Conservation (phyloP, 1,140 invertebrate genomes). For the Drosophila subpulchrella region DNA sequence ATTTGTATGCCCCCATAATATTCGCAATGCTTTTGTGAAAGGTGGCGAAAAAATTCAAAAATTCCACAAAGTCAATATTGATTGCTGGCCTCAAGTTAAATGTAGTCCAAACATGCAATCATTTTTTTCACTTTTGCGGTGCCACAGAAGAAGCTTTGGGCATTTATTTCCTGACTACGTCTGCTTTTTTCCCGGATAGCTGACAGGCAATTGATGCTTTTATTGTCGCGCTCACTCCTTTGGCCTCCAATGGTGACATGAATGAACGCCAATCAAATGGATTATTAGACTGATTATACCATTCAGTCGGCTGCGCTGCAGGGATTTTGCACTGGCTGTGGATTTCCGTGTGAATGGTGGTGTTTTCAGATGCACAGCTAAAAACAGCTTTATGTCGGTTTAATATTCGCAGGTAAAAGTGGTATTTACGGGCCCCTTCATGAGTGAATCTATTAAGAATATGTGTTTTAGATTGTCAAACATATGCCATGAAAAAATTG, state of each 20-base stretch:
- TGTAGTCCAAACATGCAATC: not conserved
- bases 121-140: not conserved
- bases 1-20: no score
- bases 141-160: no score
- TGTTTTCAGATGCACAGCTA: not conserved
- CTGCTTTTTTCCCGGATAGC: not conserved
- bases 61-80: no score
- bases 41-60: no score
- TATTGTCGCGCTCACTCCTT: not conserved
- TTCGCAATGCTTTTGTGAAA: no score
- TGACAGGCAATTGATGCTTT: conserved; percentile 21
- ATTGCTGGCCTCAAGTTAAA: no score
- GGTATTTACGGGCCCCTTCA: not conserved
- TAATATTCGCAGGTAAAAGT: not conserved
- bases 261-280: conserved; percentile 43
- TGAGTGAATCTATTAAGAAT: no score
- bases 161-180: not conserved
- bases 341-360: not conserved
- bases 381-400: not conserved
- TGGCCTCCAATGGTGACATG: conserved; percentile 1
- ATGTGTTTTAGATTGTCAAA: no score
- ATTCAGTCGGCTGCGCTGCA: conserved; percentile 10
- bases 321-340: not conserved
- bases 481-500: no score
- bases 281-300: conserved; percentile 49